A percentile compares a stretch with the other conserved stretches of the same genome.
phyloP scores from a whole-genome alignment of 2,888 invertebrate species.

The Caenorhabditis drosophilae region DNA sequence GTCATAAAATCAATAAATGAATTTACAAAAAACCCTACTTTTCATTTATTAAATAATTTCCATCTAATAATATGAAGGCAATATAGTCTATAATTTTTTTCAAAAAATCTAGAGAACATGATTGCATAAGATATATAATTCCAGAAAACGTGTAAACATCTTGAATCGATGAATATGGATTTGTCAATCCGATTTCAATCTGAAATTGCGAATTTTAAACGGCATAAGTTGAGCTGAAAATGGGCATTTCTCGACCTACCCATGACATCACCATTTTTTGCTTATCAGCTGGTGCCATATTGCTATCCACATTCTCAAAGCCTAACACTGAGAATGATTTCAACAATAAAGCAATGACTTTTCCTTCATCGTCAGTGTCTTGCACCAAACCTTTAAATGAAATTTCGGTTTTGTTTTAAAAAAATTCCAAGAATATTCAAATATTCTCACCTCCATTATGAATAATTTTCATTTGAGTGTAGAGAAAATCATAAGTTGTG shows the following conservation, averaged over 20 bases:
- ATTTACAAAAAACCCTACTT: background rate
- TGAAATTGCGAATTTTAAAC: slow-evolving; percentile 1
- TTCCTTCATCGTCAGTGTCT: background rate
- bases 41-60: background rate
- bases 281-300: slow-evolving; percentile 11
- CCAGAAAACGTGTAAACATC: slow-evolving; percentile 50
- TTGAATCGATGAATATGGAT: background rate
- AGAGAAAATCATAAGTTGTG: slow-evolving; percentile 50
- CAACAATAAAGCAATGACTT: slow-evolving; percentile 46
- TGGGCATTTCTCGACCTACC: too few species aligned
- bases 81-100: background rate
- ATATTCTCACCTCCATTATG: slow-evolving; percentile 13
- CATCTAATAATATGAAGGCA: background rate
- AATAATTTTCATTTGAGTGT: slow-evolving; percentile 40
- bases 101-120: slow-evolving; percentile 44
- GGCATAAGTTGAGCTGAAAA: background rate
- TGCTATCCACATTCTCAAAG: slow-evolving; percentile 25
- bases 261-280: slow-evolving; percentile 16
- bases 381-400: background rate
- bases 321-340: slow-evolving; percentile 59
- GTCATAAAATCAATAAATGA: background rate
- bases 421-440: too few species aligned
- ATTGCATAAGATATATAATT: slow-evolving; percentile 58
- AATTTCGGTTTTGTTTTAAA: background rate
- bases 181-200: slow-evolving; percentile 34